Evolutionary conservation across 2,888 invertebrate genomes (phyloP).

Genomic region (Achlya flavicornis): DNA sequence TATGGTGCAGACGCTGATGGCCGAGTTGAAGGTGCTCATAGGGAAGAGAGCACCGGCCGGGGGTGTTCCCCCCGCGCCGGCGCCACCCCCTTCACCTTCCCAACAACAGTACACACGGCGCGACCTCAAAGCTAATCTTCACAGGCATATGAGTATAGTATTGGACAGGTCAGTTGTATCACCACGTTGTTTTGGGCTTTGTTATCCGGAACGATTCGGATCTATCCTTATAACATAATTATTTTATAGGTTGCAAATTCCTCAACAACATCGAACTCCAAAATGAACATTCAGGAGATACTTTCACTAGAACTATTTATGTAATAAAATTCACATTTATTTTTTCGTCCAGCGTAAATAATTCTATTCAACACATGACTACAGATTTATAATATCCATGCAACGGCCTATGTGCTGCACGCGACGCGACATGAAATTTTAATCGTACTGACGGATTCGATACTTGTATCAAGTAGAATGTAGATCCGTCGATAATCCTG

Average conservation of each 20-base stretch:
- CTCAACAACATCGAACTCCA: neutral
- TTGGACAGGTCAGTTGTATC: conserved; percentile 75
- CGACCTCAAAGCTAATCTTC: conserved; percentile 80
- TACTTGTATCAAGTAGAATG: neutral
- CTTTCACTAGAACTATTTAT: neutral
- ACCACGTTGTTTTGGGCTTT: conserved; percentile 9
- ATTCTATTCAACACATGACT: neutral
- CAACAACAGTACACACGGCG: conserved; percentile 71
- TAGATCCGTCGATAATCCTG: conserved; percentile 3
- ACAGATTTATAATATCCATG: neutral
- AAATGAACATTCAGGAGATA: neutral
- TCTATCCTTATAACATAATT: neutral
- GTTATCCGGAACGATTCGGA: neutral
- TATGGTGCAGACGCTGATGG: conserved; percentile 82
- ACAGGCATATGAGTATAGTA: conserved; percentile 82
- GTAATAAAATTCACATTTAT: neutral
- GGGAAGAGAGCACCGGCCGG: conserved; percentile 77
- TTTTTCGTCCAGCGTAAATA: neutral
- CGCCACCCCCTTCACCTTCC: conserved; percentile 47
- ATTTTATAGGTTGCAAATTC: neutral
- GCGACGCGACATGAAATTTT: conserved; percentile 13
- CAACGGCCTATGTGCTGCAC: neutral
- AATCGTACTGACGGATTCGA: neutral
- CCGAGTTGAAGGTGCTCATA: conserved; percentile 81
- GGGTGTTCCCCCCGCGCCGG: conserved; percentile 52